Percentiles rank a stretch among this genome's conserved stretches.
Evolutionary conservation across 2,888 invertebrate species (phyloP).

Genomic region (Idaea biselata): DNA sequence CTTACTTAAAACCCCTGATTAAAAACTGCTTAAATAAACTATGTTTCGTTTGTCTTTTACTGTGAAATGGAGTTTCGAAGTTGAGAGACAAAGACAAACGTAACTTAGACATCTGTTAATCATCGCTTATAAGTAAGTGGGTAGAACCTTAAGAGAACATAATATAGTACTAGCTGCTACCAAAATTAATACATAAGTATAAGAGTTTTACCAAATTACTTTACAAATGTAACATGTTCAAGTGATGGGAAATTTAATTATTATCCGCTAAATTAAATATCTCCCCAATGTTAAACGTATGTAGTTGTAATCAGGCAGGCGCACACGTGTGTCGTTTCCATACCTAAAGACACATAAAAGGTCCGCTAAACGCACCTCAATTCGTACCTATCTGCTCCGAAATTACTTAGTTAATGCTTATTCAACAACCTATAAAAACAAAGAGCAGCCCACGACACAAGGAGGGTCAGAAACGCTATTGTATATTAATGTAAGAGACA

Average conservation of each 20-base stretch:
- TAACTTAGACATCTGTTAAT: too few species aligned
- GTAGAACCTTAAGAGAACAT: conserved; percentile 8
- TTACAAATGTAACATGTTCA: neutral
- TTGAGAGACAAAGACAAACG: too few species aligned
- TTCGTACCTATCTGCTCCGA: conserved; percentile 55
- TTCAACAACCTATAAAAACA: conserved; percentile 77
- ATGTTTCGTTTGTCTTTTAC: too few species aligned
- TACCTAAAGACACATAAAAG: conserved; percentile 43
- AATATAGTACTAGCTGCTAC: neutral
- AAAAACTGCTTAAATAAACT: too few species aligned
- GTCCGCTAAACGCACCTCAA: conserved; percentile 47
- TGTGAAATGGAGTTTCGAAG: too few species aligned
- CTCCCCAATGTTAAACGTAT: conserved; percentile 11
- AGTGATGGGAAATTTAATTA: neutral
- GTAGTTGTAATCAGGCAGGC: conserved; percentile 26
- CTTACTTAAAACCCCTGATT: too few species aligned
- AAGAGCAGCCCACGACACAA: conserved; percentile 61
- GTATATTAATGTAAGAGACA: conserved; percentile 77
- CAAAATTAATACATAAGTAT: neutral
- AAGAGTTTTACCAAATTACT: conserved; percentile 1
- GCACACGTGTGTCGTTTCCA: conserved; percentile 36
- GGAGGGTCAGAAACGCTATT: conserved; percentile 73
- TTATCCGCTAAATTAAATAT: conserved; percentile 3
- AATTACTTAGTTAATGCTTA: conserved; percentile 71
- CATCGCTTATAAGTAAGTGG: too few species aligned